Evolutionary conservation across 2,113 vertebrate species (phyloP).

Genomic region (Stegastes partitus): DNA sequence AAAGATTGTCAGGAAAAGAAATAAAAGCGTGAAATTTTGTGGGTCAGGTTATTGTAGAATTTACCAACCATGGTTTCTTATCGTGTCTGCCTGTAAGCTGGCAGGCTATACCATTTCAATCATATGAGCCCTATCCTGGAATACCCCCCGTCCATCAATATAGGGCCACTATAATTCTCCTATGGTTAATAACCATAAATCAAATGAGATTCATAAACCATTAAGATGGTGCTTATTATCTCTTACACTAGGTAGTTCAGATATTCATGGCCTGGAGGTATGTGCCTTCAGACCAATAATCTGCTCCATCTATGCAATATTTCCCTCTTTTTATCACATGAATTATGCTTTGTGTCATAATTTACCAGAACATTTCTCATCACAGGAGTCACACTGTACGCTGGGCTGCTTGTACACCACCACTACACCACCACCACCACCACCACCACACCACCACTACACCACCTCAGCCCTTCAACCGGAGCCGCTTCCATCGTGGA

Average conservation of each 20-base stretch:
- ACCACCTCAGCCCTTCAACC: constrained; percentile 14
- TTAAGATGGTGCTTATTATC: constrained; percentile 84
- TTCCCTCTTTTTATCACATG: constrained; percentile 76
- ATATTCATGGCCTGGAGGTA: constrained; percentile 79
- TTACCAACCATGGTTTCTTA: constrained; percentile 19
- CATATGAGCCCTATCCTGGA: constrained; percentile 55
- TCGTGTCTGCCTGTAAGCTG: constrained; percentile 34
- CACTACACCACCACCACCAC: constrained; percentile 17
- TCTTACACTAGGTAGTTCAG: constrained; percentile 74
- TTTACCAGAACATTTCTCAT: constrained; percentile 75
- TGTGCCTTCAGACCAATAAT: constrained; percentile 75
- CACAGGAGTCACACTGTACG: constrained; percentile 47
- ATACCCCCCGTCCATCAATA: constrained; percentile 68
- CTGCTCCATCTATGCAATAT: constrained; percentile 75
- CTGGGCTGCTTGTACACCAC: constrained; percentile 47
- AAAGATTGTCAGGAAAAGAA: constrained; percentile 32
- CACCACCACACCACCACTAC: constrained; percentile 23
- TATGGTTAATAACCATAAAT: constrained; percentile 82
- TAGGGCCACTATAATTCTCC: constrained; percentile 65
- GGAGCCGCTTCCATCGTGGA: constrained; percentile 20
- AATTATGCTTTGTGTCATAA: constrained; percentile 81
- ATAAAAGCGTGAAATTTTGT: constrained; percentile 34
- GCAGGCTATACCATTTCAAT: constrained; percentile 50
- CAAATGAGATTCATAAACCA: constrained; percentile 82
- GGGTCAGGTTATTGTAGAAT: constrained; percentile 31